Base-by-base conservation (phyloP, 2,113 vertebrate genomes). In the Macquaria ambigua region DNA sequence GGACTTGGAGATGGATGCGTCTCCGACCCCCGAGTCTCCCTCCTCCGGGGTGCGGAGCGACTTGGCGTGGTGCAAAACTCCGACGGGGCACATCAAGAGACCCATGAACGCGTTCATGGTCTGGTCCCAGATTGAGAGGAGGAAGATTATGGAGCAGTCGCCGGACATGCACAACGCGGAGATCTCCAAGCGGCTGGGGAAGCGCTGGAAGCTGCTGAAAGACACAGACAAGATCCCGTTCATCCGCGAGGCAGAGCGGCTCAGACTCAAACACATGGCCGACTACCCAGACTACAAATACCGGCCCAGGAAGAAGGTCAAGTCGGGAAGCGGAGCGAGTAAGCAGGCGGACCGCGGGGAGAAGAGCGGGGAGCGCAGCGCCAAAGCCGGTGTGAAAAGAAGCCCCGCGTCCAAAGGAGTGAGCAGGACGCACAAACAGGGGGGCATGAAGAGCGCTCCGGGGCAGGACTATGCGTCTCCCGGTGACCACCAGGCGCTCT, bases 281-380 rank as follows among this genome's bases (percentile, higher is more conserved):
- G 98, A 99, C 96, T 99, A 99, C 87, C 98, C 98, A 79, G 98
- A 99, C 96, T 99, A 99, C 96, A 99, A 99, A 96, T 99, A 99
- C 96, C 97, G 98, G 85, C 98, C 98, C 87, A 95, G 97, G 93
- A 99, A 99, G 97, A 99, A 99, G 94, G 98, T 97, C 70, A 99
- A 99, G 92, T 97, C 97, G 21, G 96, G 96, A 61, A 95, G 95
- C 84, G 94, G 95, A 16, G 41, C 89, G 9, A 84, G 59, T 58
- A 96, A 95, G 93, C 91, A 79, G 87, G 90, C 96, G 8, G 92
- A 93, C 0, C 92, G 94, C 77, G 96, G 94, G 12, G 98, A 98
- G 79, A 98, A 97, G 93, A 97, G 91, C 81, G 94, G 95, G 77
- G 91, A 93, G 90, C 82, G 92, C 58, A 85, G 87, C 74, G 88